phyloP scores from a whole-genome alignment of 64 coral and sea anemone genomes.

The Stylophora pistillata region DNA sequence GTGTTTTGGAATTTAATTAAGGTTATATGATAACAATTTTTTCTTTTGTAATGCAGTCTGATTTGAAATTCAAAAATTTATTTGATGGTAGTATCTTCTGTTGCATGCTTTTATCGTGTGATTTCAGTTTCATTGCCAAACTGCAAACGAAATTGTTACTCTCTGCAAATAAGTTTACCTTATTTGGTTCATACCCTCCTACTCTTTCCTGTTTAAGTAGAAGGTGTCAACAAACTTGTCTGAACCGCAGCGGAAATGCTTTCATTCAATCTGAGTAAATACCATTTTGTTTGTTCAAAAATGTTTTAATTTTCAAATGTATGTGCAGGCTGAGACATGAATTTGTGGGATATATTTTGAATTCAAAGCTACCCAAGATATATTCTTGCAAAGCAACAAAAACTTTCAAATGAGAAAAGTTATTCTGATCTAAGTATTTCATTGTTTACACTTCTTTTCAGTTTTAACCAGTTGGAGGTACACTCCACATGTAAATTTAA shows the following conservation, averaged over 20 bases:
- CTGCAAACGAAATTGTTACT: neutral
- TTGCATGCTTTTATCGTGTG: neutral
- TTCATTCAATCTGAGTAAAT: constrained; percentile 12
- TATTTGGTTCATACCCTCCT: neutral
- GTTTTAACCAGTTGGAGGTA: no score
- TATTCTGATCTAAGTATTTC: no score
- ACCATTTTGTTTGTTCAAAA: neutral
- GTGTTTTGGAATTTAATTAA: constrained; percentile 34
- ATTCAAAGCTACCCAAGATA: neutral
- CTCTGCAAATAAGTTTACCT: neutral
- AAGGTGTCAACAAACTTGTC: neutral
- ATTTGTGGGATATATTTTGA: neutral
- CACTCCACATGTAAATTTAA: no score
- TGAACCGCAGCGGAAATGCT: neutral
- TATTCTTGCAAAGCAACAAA: neutral
- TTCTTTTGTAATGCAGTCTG: neutral
- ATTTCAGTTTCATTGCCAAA: neutral
- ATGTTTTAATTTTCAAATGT: neutral
- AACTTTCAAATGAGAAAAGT: neutral
- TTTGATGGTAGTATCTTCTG: neutral
- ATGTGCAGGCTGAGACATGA: neutral
- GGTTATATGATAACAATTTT: neutral
- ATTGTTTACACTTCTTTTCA: no score
- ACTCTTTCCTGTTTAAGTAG: neutral
- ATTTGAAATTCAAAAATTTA: neutral